Base-by-base conservation (phyloP, 2,888 invertebrate genomes). In the Tiliacea citrago region DNA sequence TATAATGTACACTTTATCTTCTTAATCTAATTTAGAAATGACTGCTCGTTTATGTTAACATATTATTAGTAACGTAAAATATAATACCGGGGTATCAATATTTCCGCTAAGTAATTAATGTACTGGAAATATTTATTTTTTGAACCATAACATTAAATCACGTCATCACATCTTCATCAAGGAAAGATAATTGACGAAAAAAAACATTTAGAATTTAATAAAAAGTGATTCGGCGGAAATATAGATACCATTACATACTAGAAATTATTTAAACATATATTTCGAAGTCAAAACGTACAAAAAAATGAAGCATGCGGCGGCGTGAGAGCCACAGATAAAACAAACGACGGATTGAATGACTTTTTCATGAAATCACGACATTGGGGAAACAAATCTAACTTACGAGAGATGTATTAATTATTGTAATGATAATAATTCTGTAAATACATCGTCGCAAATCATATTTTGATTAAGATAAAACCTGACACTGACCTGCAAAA, bases 21-120 rank as follows among this genome's bases (percentile, higher is more conserved):
- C 45, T 68, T 53, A 68, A 63, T 18, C 45, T 75, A 68, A 81
- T 79, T 79, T 75, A 68, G 58, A 81, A 76, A 55, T 76, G 18
- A 66, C 55, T 57, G 55, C 63, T 49, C 42, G 16, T 29, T 35
- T 53, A 47, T 55, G 8, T 39, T 24, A 18, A 12, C 24, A 57
- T 55, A 69, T 49, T 13, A n/a, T n/a, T 68, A 39, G 49, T 29
- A 55, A 61, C 0, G 5, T 68, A 76, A 68, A 24, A 29, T 21
- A 60, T 49, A 7, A n/a, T 55, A 49, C 12, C 13, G 18, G 10
- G 53, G 24, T 66, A 69, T 69, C 65, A 51, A 79, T 77, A 82
- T 66, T 79, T 69, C 35, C 60, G 60, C 60, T 49, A 53, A 82
- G 51, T 18, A 42, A 9, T 24, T n/a, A 4, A 21, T 45, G 21